Base-by-base conservation (phyloP, 2,888 invertebrate species). In the Morpho deidamia region DNA sequence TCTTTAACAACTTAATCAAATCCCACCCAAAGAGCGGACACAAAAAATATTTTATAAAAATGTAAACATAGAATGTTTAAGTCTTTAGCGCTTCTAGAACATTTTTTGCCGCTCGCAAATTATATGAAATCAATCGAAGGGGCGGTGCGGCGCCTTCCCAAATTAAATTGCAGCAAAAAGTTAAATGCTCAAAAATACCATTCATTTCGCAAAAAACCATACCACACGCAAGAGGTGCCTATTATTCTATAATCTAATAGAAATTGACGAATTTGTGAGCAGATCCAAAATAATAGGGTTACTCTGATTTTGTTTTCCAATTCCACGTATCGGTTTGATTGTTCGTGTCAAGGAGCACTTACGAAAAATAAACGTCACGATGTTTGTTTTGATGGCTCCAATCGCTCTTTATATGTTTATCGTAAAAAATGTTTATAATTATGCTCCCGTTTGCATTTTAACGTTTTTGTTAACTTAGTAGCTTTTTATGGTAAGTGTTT, bases 161-260 rank as follows among this genome's bases (percentile, higher is more conserved):
- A 85, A 89, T 89, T 88, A 83, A 86, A 88, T 84, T 83, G 83
- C 88, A 85, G 85, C 73, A 74, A 76, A 80, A 79, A 77, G 35
- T 14, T 78, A 75, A 81, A 77, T 66, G 53, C 63, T 75, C 72
- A 74, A 48, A 78, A 79, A 78, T 72, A 76, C 72, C 78, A 78
- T 70, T 76, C 64, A 74, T 79, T 79, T 78, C 72, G 81, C 83
- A 78, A 82, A 83, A 85, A 59, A 65, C 54, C 64, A 70, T 78
- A 74, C 85, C 86, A 82, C 88, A 86, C 85, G 76, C 85, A 80
- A 67, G 72, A 70, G 69, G 23, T 70, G 72, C 72, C 77, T 73
- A 81, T 85, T 84, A 82, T 71, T 70, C 69, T 72, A 73, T 78
- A 78, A 83, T 82, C 71, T 81, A 81, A 81, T 84, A 79, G 74